A percentile compares a stretch with the other conserved stretches of the same genome.
These are phyloP conservation scores for Chelonoidis abingdonii DNA, from an alignment of 2,113 vertebrate species.

Conservation along the genomic window DNA sequence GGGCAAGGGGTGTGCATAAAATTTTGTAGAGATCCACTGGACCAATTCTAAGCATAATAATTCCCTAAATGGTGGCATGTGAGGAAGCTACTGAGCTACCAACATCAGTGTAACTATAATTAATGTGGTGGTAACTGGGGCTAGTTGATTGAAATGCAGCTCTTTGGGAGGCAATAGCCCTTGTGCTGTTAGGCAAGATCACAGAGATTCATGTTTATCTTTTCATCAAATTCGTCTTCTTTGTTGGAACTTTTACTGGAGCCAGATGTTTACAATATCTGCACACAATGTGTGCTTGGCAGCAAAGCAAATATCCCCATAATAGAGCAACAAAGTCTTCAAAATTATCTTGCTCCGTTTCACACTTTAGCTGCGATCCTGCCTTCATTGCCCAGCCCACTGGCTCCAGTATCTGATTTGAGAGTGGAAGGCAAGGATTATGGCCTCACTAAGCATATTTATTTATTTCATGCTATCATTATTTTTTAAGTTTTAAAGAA, in stretches of 20 bases:
- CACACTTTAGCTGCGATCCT: not conserved
- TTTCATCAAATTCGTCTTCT: not conserved
- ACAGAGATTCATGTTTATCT: not conserved
- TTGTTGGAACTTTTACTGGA: not conserved
- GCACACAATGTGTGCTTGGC: not conserved
- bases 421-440: not conserved
- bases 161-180: not conserved
- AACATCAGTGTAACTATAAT: not conserved
- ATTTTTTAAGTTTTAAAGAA: conserved; percentile 14
- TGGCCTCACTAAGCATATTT: not conserved
- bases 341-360: not conserved
- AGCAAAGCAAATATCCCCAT: not conserved
- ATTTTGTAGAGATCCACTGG: too few relatives aligned
- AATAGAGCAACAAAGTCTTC: conserved; percentile 18
- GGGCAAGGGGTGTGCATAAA: too few relatives aligned
- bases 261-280: not conserved
- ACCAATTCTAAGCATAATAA: too few relatives aligned
- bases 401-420: not conserved
- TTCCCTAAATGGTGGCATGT: too few relatives aligned
- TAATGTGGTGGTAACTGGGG: not conserved
- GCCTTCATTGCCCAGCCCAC: rapidly evolving
- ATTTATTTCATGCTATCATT: conserved; percentile 12
- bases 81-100: too few relatives aligned
- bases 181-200: rapidly evolving
- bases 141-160: rapidly evolving